Percentiles rank a stretch among this genome's conserved stretches.
These are phyloP conservation scores for Aspidiotus destructor DNA, from an alignment of 2,888 invertebrate genomes.

Conservation along the genomic window DNA sequence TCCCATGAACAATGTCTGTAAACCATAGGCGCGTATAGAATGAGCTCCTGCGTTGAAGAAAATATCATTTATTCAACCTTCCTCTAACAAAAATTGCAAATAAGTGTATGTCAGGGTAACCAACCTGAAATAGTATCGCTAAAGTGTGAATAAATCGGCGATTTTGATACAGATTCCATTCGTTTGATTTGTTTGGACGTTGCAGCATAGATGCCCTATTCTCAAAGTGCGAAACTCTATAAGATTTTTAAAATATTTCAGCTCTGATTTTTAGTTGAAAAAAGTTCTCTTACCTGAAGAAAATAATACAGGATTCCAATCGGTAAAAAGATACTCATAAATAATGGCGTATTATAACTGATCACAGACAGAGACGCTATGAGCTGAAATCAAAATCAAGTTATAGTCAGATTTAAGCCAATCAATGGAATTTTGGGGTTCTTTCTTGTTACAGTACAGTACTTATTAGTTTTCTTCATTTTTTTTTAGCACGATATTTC, in stretches of 20 bases:
- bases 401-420: too few species aligned
- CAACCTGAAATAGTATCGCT: constrained; percentile 74
- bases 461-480: too few species aligned
- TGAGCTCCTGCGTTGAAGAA: constrained; percentile 47
- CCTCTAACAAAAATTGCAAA: too few species aligned
- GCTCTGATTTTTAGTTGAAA: too few species aligned
- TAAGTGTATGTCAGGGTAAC: too few species aligned
- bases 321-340: constrained; percentile 66
- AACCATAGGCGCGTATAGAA: constrained; percentile 77
- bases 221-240: constrained; percentile 1
- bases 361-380: constrained; percentile 78
- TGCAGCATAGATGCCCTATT: constrained; percentile 84
- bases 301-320: constrained; percentile 73
- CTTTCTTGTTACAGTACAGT: too few species aligned
- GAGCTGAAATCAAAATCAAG: constrained; percentile 51
- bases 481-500: not conserved
- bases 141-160: constrained; percentile 95
- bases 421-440: too few species aligned
- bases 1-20: constrained; percentile 68
- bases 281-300: constrained; percentile 48
- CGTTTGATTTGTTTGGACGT: constrained; percentile 89
- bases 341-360: constrained; percentile 73
- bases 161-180: constrained; percentile 83
- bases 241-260: too few species aligned
- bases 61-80: constrained; percentile 9